A percentile compares a stretch with the other conserved stretches of the same genome.
Conservation (phyloP, 2,797 vertebrate species). For the Dallia pectoralis region DNA sequence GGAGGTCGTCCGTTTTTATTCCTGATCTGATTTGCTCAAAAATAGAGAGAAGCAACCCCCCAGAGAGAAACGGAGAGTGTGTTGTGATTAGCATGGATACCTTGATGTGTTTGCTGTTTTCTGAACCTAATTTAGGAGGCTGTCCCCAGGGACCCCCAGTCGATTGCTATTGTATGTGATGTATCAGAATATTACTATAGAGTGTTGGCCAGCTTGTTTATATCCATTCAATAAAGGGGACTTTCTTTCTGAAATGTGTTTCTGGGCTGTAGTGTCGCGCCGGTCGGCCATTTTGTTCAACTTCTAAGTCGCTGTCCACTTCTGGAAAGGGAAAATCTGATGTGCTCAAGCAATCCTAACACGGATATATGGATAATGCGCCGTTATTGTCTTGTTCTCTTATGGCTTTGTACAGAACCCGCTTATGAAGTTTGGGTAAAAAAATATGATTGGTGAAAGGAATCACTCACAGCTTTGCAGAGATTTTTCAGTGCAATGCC, state of each 20-base stretch:
- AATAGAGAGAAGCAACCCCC: slow-evolving; percentile 42
- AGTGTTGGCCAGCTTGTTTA: slow-evolving; percentile 97
- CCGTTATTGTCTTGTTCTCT: no score
- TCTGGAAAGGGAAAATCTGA: no score
- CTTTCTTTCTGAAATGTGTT: slow-evolving; percentile 85
- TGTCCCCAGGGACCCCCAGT: slow-evolving; percentile 68
- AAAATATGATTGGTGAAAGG: no score
- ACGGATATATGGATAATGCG: no score
- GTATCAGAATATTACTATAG: slow-evolving; percentile 91
- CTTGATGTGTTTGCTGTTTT: slow-evolving; percentile 72
- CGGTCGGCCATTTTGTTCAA: no score
- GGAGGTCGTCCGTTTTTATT: no score
- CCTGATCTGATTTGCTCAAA: background rate
- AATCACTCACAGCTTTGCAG: no score
- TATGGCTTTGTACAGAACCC: no score
- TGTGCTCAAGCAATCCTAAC: no score
- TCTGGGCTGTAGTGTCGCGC: background rate
- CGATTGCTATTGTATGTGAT: slow-evolving; percentile 81
- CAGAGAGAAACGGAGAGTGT: slow-evolving; percentile 41
- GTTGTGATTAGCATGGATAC: slow-evolving; percentile 73
- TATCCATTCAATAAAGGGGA: slow-evolving; percentile 99
- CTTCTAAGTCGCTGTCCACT: no score
- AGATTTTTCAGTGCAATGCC: no score
- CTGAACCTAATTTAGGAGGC: slow-evolving; percentile 61
- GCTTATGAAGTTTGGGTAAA: no score